A percentile compares a stretch with the other conserved stretches of the same genome.
Evolutionary conservation across 2,888 invertebrate species (phyloP).

Genomic region (Taphrorychus bicolor): DNA sequence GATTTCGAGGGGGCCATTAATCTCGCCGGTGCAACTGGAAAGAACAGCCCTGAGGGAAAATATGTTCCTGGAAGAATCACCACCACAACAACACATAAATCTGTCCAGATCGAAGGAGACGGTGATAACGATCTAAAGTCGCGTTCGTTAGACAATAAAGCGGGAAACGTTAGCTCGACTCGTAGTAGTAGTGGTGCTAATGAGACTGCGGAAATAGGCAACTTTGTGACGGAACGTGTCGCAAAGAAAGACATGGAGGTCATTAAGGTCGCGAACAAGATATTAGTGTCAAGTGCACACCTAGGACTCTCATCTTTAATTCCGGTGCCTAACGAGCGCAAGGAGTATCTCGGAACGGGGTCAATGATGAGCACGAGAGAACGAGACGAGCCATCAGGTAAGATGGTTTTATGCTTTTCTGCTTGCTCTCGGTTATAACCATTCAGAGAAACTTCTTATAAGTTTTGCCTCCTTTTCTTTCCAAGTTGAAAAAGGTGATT

Average conservation of each 20-base stretch:
- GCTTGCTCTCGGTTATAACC: neutral
- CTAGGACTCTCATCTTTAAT: conserved; percentile 12
- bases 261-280: conserved; percentile 14
- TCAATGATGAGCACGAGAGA: neutral
- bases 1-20: conserved; percentile 23
- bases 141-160: conserved; percentile 4
- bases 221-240: conserved; percentile 3
- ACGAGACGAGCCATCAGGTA: neutral
- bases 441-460: neutral
- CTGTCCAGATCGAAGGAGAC: neutral
- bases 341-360: conserved; percentile 1
- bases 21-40: conserved; percentile 21
- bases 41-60: conserved; percentile 20
- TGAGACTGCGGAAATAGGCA: neutral
- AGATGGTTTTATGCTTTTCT: neutral
- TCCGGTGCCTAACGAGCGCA: conserved; percentile 2
- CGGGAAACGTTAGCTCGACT: neutral
- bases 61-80: conserved; percentile 14
- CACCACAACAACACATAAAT: conserved; percentile 11
- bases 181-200: neutral
- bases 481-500: too few species aligned
- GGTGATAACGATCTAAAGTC: neutral
- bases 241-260: conserved; percentile 7
- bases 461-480: too few species aligned
- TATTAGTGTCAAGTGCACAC: conserved; percentile 25